A percentile compares a stretch with the other conserved stretches of the same genome.
phyloP scores from a whole-genome alignment of 2,797 vertebrate species.

The Peromyscus aztecus region DNA sequence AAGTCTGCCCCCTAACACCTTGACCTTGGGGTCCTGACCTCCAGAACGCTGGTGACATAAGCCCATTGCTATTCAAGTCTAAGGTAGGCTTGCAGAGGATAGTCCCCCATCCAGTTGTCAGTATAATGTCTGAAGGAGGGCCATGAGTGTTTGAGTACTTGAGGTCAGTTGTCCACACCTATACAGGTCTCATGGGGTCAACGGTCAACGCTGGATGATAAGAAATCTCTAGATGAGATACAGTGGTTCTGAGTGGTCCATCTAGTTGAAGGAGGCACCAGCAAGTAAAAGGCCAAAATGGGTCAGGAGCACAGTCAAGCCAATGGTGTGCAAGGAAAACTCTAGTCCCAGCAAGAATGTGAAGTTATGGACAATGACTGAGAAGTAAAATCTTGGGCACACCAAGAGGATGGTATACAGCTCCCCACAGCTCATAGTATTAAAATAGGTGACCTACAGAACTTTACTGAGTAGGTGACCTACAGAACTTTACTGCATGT shows the following conservation, averaged over 20 bases:
- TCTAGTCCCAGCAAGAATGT: not conserved
- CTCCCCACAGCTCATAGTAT: not conserved
- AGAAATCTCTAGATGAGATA: not conserved
- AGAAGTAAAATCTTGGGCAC: not conserved
- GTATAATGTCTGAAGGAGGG: not conserved
- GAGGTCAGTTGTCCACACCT: not conserved
- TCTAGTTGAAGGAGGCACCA: not conserved
- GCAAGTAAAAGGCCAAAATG: not conserved
- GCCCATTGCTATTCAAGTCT: not conserved
- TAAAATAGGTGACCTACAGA: too few relatives aligned
- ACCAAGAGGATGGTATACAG: not conserved
- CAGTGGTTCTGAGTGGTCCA: not conserved
- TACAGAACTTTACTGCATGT: not conserved
- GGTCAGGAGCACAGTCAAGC: not conserved
- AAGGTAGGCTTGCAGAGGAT: not conserved
- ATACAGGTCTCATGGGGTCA: not conserved
- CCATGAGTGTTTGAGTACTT: not conserved
- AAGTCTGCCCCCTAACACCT: not conserved
- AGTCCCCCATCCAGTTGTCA: not conserved
- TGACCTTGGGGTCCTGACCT: not conserved
- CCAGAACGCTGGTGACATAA: not conserved
- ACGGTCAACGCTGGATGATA: not conserved
- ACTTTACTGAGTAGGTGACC: not conserved
- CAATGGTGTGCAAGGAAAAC: not conserved
- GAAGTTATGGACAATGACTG: constrained; percentile 1